These are phyloP conservation scores for Campoplex nolae DNA, from an alignment of 2,888 invertebrate genomes.

Conservation along the genomic window DNA sequence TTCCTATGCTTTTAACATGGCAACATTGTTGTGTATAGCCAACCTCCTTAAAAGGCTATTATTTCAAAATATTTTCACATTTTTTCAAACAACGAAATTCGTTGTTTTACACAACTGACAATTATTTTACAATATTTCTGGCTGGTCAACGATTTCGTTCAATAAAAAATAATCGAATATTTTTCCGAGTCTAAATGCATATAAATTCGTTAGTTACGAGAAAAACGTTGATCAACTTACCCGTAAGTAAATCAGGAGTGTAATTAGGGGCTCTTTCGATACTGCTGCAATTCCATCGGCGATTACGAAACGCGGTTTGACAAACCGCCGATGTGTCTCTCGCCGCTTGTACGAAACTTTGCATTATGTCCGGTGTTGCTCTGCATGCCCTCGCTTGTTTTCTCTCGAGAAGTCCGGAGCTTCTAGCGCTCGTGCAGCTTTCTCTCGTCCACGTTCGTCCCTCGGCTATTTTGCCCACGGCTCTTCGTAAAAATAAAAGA, in stretches of 20 bases:
- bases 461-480: slow-evolving; percentile 79
- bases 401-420: slow-evolving; percentile 86
- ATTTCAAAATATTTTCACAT: too few species aligned
- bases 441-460: slow-evolving; percentile 81
- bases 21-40: too few species aligned
- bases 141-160: too few species aligned
- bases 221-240: slow-evolving; percentile 82
- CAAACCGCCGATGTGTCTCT: slow-evolving; percentile 89
- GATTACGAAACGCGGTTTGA: slow-evolving; percentile 89
- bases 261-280: slow-evolving; percentile 90
- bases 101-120: too few species aligned
- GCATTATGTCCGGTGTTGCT: slow-evolving; percentile 90
- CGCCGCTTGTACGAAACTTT: slow-evolving; percentile 91
- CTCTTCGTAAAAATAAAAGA: slow-evolving; percentile 72
- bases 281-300: slow-evolving; percentile 94
- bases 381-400: slow-evolving; percentile 89
- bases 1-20: too few species aligned
- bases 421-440: slow-evolving; percentile 83
- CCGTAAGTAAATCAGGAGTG: slow-evolving; percentile 91
- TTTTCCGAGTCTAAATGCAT: too few species aligned
- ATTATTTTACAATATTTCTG: too few species aligned
- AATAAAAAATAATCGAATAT: too few species aligned
- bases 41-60: too few species aligned
- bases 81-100: too few species aligned
- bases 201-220: too few species aligned